Percentiles rank a stretch among this genome's conserved stretches.
Conservation (phyloP, 2,797 vertebrate genomes). For the Manis pentadactyla region DNA sequence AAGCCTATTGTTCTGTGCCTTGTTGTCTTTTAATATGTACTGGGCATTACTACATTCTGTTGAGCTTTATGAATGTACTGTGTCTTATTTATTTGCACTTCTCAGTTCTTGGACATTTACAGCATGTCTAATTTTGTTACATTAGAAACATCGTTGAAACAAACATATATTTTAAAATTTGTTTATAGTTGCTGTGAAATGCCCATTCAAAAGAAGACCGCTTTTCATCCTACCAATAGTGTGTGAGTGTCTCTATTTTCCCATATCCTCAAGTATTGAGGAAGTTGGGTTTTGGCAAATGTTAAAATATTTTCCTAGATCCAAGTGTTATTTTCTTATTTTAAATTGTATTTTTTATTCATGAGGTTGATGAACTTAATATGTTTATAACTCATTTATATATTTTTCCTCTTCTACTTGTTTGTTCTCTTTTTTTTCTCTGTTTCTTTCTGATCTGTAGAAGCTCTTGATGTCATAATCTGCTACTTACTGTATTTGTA, state of each 20-base stretch:
- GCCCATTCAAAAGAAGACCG: not conserved
- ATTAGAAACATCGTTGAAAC: not conserved
- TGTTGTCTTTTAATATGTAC: not conserved
- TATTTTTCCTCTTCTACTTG: not conserved
- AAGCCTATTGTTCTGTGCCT: not conserved
- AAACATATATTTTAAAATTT: conserved; percentile 19
- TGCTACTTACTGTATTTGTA: not conserved
- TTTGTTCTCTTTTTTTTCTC: not conserved
- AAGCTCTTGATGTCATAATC: not conserved
- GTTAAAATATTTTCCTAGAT: conserved; percentile 53
- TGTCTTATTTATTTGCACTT: not conserved
- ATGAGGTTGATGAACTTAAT: not conserved
- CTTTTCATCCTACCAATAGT: not conserved
- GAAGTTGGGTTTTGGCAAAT: conserved; percentile 6
- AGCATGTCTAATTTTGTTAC: not conserved
- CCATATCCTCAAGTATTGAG: not conserved
- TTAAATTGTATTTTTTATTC: conserved; percentile 19
- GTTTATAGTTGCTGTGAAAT: conserved; percentile 15
- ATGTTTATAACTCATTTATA: not conserved
- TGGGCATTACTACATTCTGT: not conserved
- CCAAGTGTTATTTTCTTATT: conserved; percentile 9
- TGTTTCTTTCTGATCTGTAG: not conserved
- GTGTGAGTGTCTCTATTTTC: not conserved
- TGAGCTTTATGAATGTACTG: not conserved
- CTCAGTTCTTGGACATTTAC: not conserved